Percentiles rank a stretch among this genome's conserved stretches.
These are phyloP conservation scores for Mustelus asterias DNA, from an alignment of 2,113 vertebrate species.

Conservation along the genomic window DNA sequence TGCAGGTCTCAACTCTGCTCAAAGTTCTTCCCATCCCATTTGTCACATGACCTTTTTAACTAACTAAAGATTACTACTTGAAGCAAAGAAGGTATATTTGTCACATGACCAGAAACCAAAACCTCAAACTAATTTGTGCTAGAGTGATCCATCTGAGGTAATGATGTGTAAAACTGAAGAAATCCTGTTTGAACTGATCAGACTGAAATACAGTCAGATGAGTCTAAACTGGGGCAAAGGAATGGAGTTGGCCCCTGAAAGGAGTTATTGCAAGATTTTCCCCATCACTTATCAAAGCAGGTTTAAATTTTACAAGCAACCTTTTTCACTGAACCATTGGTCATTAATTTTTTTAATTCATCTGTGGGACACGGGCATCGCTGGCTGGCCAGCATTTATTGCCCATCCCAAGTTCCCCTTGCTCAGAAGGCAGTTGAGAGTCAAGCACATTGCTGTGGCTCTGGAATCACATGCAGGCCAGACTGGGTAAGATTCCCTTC, in stretches of 20 bases:
- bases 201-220: background rate
- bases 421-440: too few relatives aligned
- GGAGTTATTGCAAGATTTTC: background rate
- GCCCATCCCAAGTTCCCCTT: too few relatives aligned
- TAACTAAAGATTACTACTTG: background rate
- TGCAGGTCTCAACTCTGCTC: background rate
- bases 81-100: background rate
- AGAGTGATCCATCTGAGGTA: too few relatives aligned
- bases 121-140: background rate
- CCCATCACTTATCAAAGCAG: background rate
- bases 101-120: background rate
- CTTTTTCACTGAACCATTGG: background rate
- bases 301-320: background rate
- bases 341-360: background rate
- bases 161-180: too few relatives aligned
- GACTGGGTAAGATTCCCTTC: too few relatives aligned
- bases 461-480: too few relatives aligned
- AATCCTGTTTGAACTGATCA: too few relatives aligned
- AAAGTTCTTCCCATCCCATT: background rate
- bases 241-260: background rate
- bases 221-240: background rate
- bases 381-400: too few relatives aligned
- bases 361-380: too few relatives aligned
- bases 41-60: background rate
- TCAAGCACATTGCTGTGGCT: too few relatives aligned